A percentile compares a stretch with the other conserved stretches of the same genome.
Conservation (phyloP, 2,888 invertebrate genomes). For the Pharmacophagus antenor region DNA sequence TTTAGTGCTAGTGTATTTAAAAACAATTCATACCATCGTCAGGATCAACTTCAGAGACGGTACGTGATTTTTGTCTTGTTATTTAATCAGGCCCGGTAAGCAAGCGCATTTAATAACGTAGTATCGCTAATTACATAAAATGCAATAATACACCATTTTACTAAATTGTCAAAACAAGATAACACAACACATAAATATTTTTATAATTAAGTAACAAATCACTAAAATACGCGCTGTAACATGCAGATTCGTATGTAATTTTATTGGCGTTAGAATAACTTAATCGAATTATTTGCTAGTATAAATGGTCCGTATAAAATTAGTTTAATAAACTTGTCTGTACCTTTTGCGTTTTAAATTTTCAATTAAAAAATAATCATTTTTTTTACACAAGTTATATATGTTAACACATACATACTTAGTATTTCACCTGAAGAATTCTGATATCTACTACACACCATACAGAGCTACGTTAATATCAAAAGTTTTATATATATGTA, state of each 20-base stretch:
- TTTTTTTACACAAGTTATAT: no score
- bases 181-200: not conserved
- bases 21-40: constrained; percentile 47
- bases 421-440: no score
- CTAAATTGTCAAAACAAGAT: not conserved
- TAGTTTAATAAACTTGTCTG: no score
- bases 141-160: not conserved
- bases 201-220: not conserved
- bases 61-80: constrained; percentile 57
- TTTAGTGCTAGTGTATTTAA: constrained; percentile 60
- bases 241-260: no score
- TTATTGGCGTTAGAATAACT: not conserved
- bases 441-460: no score
- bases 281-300: not conserved
- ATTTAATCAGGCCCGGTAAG: not conserved
- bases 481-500: no score
- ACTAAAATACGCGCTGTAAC: not conserved
- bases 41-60: constrained; percentile 68
- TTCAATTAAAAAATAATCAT: no score
- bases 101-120: not conserved
- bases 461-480: no score
- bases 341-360: no score
- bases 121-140: not conserved
- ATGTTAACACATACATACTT: no score
- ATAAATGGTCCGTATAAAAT: no score